These are phyloP conservation scores for Fopius arisanus DNA, from an alignment of 1,140 invertebrate species.

Conservation along the genomic window DNA sequence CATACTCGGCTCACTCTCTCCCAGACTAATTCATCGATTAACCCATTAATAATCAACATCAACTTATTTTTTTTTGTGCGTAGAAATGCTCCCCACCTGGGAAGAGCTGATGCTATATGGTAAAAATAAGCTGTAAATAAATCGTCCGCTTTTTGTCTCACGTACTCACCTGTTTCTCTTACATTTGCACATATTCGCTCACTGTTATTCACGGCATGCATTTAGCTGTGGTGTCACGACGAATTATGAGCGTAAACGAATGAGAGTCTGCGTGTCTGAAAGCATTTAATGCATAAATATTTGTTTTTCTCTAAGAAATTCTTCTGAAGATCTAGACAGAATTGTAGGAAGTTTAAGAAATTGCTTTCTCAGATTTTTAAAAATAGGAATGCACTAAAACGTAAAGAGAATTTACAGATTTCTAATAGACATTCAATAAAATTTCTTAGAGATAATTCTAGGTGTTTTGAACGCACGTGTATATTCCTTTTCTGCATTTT, in stretches of 20 bases:
- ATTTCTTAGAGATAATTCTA: too few species aligned
- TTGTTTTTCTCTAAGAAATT: too few species aligned
- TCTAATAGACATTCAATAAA: too few species aligned
- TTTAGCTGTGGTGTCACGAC: not conserved
- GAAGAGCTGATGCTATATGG: slow-evolving; percentile 65
- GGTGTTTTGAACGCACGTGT: not conserved
- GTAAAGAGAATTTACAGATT: too few species aligned
- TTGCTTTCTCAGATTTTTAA: too few species aligned
- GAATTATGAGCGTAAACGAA: not conserved
- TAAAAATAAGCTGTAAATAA: slow-evolving; percentile 49
- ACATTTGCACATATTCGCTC: not conserved
- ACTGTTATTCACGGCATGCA: not conserved
- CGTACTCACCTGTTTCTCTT: slow-evolving; percentile 21
- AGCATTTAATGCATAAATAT: too few species aligned
- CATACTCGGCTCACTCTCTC: not conserved
- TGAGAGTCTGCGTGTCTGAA: not conserved
- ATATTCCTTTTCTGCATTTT: slow-evolving; percentile 31
- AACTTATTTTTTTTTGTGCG: slow-evolving; percentile 49
- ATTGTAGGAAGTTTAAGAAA: too few species aligned
- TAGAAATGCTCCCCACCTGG: slow-evolving; percentile 64
- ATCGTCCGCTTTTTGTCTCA: slow-evolving; percentile 32
- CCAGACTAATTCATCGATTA: slow-evolving; percentile 7
- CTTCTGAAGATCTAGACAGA: too few species aligned
- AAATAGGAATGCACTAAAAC: too few species aligned
- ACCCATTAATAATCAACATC: slow-evolving; percentile 38